Conservation (phyloP, 2,113 vertebrate genomes). For the Calypte anna region DNA sequence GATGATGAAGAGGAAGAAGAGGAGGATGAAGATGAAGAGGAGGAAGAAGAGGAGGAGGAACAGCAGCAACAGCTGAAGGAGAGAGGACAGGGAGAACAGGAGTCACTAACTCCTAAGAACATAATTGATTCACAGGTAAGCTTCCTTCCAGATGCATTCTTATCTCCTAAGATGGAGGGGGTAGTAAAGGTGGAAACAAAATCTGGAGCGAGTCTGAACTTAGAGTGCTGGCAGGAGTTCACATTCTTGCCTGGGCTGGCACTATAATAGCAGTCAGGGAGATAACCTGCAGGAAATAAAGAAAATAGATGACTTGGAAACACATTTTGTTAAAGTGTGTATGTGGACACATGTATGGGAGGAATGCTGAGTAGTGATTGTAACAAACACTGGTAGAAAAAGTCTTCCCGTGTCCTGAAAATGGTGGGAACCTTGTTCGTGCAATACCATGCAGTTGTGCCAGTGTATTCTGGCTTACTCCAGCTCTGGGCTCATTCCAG, state of each 20-base stretch:
- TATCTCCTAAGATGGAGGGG: background rate
- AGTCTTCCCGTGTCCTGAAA: background rate
- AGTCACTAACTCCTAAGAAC: slow-evolving; percentile 60
- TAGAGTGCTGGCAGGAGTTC: background rate
- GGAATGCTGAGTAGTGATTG: background rate
- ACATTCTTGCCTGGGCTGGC: background rate
- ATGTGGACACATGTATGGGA: rapidly evolving
- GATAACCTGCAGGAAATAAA: background rate
- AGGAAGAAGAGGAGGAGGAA: slow-evolving; percentile 63
- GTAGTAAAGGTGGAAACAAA: background rate
- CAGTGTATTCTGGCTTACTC: background rate
- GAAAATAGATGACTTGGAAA: background rate
- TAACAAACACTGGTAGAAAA: background rate
- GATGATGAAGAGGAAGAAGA: slow-evolving; percentile 54
- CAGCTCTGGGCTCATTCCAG: background rate
- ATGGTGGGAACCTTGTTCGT: background rate
- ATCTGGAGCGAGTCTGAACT: background rate
- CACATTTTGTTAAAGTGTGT: background rate
- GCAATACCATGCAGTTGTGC: background rate
- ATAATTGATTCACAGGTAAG: slow-evolving; percentile 66
- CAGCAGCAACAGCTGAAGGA: slow-evolving; percentile 64
- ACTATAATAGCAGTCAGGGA: background rate
- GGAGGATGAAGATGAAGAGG: slow-evolving; percentile 51
- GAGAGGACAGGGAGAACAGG: slow-evolving; percentile 52
- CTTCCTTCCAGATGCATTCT: background rate